These are phyloP conservation scores for Tinea trinotella DNA, from an alignment of 2,888 invertebrate species.

Conservation along the genomic window DNA sequence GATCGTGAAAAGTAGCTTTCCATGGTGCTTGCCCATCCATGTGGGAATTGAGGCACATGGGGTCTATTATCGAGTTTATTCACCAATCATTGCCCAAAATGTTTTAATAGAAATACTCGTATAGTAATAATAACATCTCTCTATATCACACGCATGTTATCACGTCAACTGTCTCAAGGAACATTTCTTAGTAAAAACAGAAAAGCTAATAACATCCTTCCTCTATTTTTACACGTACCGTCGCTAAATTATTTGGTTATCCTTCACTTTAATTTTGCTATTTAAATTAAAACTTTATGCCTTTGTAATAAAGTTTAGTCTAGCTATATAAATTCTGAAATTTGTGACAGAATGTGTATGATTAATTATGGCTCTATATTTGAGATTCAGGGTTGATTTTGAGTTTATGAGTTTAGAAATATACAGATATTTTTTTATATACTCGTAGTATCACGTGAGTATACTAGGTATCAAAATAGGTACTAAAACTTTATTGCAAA, in stretches of 20 bases:
- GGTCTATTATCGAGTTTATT: no score
- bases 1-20: no score
- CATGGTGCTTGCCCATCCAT: no score
- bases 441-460: no score
- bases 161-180: neutral
- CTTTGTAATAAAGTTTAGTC: neutral
- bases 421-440: neutral
- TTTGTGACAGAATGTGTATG: neutral
- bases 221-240: slow-evolving; percentile 8
- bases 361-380: neutral
- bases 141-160: neutral
- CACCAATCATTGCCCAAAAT: no score
- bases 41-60: no score
- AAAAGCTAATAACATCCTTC: slow-evolving; percentile 1
- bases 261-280: neutral
- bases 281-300: neutral
- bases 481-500: no score
- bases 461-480: no score
- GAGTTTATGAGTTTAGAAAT: neutral
- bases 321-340: neutral
- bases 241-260: slow-evolving; percentile 3
- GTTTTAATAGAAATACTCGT: no score
- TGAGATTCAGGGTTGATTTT: slow-evolving; percentile 1
- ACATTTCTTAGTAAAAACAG: slow-evolving; percentile 1
- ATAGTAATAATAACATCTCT: neutral